Conservation (phyloP, 2,113 vertebrate genomes). For the Gambusia affinis region DNA sequence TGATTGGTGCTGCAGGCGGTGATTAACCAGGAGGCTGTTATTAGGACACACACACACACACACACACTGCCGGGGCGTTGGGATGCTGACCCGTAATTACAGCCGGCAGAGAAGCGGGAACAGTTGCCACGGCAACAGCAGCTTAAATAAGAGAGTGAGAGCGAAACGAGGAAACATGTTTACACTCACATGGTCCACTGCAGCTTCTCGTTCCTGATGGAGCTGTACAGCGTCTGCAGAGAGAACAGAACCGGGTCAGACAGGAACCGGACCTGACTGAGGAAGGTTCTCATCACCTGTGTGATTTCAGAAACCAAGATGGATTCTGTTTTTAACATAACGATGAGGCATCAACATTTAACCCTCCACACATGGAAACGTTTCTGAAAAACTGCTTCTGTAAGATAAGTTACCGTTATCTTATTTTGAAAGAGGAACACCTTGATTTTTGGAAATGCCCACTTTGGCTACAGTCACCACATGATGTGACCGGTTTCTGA, state of each 20-base stretch:
- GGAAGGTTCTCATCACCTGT: too few relatives aligned
- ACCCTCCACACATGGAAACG: too few relatives aligned
- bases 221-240: slow-evolving; percentile 89
- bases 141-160: slow-evolving; percentile 56
- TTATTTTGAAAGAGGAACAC: too few relatives aligned
- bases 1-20: not conserved
- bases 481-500: too few relatives aligned
- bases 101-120: slow-evolving; percentile 54
- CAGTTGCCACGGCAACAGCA: slow-evolving; percentile 74
- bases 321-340: too few relatives aligned
- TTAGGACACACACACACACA: not conserved
- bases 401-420: too few relatives aligned
- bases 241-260: slow-evolving; percentile 29
- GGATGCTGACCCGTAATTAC: slow-evolving; percentile 78
- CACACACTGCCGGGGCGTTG: slow-evolving; percentile 18
- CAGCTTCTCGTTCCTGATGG: slow-evolving; percentile 97
- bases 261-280: too few relatives aligned
- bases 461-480: too few relatives aligned
- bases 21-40: not conserved
- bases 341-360: too few relatives aligned
- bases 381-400: too few relatives aligned
- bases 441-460: too few relatives aligned
- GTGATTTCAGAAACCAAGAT: too few relatives aligned
- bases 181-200: slow-evolving; percentile 97
- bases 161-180: slow-evolving; percentile 12